Conservation (phyloP, 1,140 invertebrate genomes). For the Cyclina sinensis region DNA sequence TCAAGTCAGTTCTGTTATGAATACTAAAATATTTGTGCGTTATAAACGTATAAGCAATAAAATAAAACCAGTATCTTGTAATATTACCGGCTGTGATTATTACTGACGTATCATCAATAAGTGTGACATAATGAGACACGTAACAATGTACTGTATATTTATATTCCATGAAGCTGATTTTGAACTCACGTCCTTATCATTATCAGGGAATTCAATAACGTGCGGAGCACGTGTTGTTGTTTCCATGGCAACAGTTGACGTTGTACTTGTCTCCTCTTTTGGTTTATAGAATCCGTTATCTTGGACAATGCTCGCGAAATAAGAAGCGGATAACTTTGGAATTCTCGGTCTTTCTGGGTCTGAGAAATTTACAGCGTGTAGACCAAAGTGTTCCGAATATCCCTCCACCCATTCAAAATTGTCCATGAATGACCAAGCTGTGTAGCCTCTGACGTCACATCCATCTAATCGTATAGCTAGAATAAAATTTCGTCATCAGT, state of each 20-base stretch:
- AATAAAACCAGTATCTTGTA: no score
- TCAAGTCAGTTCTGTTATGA: no score
- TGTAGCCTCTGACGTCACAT: slow-evolving; percentile 90
- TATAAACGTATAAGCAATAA: no score
- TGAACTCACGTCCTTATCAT: neutral
- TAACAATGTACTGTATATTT: neutral
- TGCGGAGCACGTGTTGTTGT: neutral
- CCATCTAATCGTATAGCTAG: slow-evolving; percentile 88
- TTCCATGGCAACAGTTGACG: neutral
- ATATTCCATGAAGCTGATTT: neutral
- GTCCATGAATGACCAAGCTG: slow-evolving; percentile 92
- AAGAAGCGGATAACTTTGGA: slow-evolving; percentile 90
- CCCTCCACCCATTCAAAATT: slow-evolving; percentile 93
- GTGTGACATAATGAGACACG: no score
- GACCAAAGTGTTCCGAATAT: slow-evolving; percentile 90
- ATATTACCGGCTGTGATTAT: no score
- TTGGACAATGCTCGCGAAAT: slow-evolving; percentile 75
- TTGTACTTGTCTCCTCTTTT: neutral
- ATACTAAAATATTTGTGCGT: no score
- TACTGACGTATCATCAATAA: no score
- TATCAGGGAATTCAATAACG: neutral
- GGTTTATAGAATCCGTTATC: slow-evolving; percentile 77
- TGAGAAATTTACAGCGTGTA: slow-evolving; percentile 92
- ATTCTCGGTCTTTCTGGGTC: slow-evolving; percentile 90
- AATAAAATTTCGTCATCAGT: no score